Evolutionary conservation across 2,888 invertebrate species (phyloP).

Genomic region (Choreutis nemorana): DNA sequence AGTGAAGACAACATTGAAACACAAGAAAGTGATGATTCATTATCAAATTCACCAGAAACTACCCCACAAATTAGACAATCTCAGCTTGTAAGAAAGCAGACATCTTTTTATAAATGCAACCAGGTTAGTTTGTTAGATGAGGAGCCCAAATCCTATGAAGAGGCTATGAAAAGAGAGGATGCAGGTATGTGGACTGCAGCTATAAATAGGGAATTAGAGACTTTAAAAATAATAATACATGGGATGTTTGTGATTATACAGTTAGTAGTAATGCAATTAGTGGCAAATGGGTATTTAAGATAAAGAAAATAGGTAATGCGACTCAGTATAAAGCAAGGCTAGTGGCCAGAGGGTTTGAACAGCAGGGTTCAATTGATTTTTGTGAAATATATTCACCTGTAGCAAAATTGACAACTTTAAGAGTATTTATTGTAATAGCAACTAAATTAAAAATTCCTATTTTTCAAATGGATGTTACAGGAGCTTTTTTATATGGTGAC

Average conservation of each 20-base stretch:
- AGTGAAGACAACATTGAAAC: not conserved
- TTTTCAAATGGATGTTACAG: conserved; percentile 11
- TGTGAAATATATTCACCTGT: conserved; percentile 14
- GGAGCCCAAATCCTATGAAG: conserved; percentile 1
- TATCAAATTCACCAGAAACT: too few relatives aligned
- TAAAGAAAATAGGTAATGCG: not conserved
- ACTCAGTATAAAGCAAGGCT: conserved; percentile 12
- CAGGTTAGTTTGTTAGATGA: not conserved
- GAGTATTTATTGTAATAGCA: conserved; percentile 13
- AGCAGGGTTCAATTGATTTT: conserved; percentile 5
- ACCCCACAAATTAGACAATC: too few relatives aligned
- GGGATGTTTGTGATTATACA: conserved; percentile 2
- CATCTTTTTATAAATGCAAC: not conserved
- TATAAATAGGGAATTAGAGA: conserved; percentile 1
- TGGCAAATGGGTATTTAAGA: conserved; percentile 4
- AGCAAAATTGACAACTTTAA: conserved; percentile 14
- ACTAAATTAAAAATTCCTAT: conserved; percentile 8
- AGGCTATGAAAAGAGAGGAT: conserved; percentile 1
- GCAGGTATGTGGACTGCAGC: conserved; percentile 2
- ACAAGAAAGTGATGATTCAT: not conserved
- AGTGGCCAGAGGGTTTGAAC: conserved; percentile 12
- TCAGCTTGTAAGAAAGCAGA: too few relatives aligned
- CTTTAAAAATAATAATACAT: conserved; percentile 4
- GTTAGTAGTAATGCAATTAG: conserved; percentile 2
- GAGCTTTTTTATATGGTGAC: conserved; percentile 12